Evolutionary conservation across 2,888 invertebrate species (phyloP), one percentile per base, ranked within the genome.

Genomic region (Tupiocoris notatus): DNA sequence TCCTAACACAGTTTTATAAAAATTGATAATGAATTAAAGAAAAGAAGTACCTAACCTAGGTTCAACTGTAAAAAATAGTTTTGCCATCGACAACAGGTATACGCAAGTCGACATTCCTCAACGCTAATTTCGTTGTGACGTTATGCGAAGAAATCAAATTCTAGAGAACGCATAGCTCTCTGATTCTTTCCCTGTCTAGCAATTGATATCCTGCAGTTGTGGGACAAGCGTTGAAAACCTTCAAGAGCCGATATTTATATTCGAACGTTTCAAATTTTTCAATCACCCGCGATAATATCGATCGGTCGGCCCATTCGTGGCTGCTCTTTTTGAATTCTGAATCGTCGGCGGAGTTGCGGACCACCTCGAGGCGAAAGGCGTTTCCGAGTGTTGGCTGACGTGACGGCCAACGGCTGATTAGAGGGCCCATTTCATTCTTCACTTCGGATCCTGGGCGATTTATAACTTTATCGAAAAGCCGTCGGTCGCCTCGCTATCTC

Each of bases 391-490:
- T 39, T 39, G 39, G 39, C 39, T 39, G 3, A 39, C 39, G 39
- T 39, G 39, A 39, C 39, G 64, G 65, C 65, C 20, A 17, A 12
- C n/a, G 18, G 17, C 65, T 65, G 65, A 65, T 65, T 65, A 65
- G 65, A 65, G 65, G 65, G 18, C 65, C 25, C 65, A 16, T 12
- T 39, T 39, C 39, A 39, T 3, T 65, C 65, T 18, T 65, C 65
- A 39, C 39, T 20, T 65, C 39, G 39, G 6, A 39, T 39, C 39
- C 7, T 18, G 17, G 22, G 20, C 17, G 65, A 65, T 65, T 65
- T 65, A 65, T 65, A 65, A 65, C 65, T 65, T 65, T 24, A 65
- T 65, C 65, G 25, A 17, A n/a, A n/a, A n/a, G n/a, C n/a, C n/a
- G n/a, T n/a, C n/a, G n/a, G n/a, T 39, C 6, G 39, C 12, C 39